Evolutionary conservation across 2,888 invertebrate species (phyloP), one percentile per base, ranked within the genome.

Genomic region (Odontomyia ornata): DNA sequence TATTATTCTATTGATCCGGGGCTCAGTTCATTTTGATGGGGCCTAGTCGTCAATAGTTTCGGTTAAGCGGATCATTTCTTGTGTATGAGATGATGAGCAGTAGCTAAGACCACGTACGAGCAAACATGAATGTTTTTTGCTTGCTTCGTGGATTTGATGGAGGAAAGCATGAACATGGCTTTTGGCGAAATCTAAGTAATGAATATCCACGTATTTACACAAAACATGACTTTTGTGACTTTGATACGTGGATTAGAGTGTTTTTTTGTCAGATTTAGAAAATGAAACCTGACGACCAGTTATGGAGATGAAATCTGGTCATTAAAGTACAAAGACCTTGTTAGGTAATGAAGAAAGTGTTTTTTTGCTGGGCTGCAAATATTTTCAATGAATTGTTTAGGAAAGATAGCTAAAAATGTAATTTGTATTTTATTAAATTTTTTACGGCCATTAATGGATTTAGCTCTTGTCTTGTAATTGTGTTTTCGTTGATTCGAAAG

Each of bases 31-130:
- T 36, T 36, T 36, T 36, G 36, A 36, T 36, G 36, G 36, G 9
- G 36, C 36, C 36, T 36, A 9, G 52, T 18, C 30, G 57, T 60
- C 57, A 36, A 28, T 65, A 65, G 62, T 21, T 21, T 11, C 21
- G 36, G 18, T 36, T 65, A 65, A 65, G 65, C 65, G 65, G 36
- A 65, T 30, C 65, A 65, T 65, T 65, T 52, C n/a, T n/a, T 52
- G 52, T 52, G 43, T n/a, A 2, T 52, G 18, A 52, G 3, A 2
- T 4, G 52, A 52, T 52, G 52, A 13, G 52, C 52, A 9, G 52
- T 15, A 4, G 52, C 36, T 36, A 9, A 52, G 52, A n/a, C n/a
- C 52, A 13, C 18, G 57, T 18, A 60, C 5, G 25, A 36, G 36
- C 36, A 5, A 21, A 60, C 57, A 9, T 25, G 25, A 9, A 5